A percentile compares a stretch with the other conserved stretches of the same genome.
Conservation (phyloP, 2,888 invertebrate genomes). For the Cremastobaeus sp. region DNA sequence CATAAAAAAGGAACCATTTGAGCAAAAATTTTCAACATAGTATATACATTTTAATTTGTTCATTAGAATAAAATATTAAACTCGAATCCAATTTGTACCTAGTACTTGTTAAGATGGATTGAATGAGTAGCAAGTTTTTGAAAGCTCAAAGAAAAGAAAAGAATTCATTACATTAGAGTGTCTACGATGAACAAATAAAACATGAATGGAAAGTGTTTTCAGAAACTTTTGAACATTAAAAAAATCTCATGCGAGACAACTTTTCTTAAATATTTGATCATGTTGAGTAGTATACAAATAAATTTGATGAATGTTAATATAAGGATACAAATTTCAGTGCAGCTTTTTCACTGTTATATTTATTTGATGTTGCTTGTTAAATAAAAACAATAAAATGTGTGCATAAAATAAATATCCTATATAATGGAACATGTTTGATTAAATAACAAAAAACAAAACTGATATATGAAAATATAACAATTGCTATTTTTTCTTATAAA, state of each 20-base stretch:
- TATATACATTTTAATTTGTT: conserved; percentile 29
- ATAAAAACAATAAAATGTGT: no score
- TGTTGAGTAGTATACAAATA: not conserved
- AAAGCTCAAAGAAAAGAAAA: conserved; percentile 33
- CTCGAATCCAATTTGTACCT: conserved; percentile 17
- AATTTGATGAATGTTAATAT: no score
- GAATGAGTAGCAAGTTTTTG: conserved; percentile 22
- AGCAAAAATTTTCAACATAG: not conserved
- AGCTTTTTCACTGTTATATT: no score
- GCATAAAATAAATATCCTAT: no score
- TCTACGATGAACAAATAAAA: conserved; percentile 26
- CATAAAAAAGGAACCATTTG: no score
- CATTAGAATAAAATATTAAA: conserved; percentile 27
- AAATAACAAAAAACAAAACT: no score
- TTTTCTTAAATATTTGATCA: conserved; percentile 23
- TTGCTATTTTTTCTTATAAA: no score
- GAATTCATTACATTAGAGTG: conserved; percentile 27
- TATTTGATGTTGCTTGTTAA: no score
- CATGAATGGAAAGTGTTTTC: conserved; percentile 36
- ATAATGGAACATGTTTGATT: no score
- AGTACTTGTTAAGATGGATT: conserved; percentile 21
- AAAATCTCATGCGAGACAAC: conserved; percentile 23
- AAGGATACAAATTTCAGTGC: no score
- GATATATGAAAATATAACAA: no score
- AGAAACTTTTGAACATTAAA: conserved; percentile 6